phyloP scores from a whole-genome alignment of 2,113 vertebrate genomes.

The human (Homo sapiens) region GRCh38 chr6:153202001-153202500 shows the following conservation, averaged over 20 bases:
- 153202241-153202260: neutral
- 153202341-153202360: neutral
- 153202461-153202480: neutral
- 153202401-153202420: too few relatives aligned
- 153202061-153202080: neutral
- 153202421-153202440: neutral
- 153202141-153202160: neutral
- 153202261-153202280: neutral
- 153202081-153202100: rapidly evolving
- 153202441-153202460: neutral
- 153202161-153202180: neutral
- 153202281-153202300: neutral
- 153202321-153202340: neutral
- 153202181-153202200: neutral
- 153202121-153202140: neutral
- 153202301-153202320: neutral
- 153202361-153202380: neutral
- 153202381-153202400: too few relatives aligned
- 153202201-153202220: neutral
- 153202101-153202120: neutral
- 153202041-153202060: neutral
- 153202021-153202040: neutral
- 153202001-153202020: neutral
- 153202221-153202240: neutral
- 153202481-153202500: neutral